Conservation (phyloP, 2,888 invertebrate genomes). For the Podotricha telesiphe region DNA sequence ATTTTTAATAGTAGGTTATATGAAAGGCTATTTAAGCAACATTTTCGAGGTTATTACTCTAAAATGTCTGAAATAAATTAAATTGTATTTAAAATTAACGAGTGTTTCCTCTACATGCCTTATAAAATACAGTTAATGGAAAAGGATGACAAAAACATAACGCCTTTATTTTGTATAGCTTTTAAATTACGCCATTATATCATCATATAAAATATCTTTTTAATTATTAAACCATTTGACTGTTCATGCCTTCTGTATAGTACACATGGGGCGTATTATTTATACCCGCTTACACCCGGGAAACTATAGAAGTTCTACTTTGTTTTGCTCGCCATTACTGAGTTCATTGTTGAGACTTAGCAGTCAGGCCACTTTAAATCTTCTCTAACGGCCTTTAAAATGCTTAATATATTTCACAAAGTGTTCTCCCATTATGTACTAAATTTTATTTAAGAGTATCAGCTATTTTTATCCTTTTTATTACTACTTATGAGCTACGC, state of each 20-base stretch:
- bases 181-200: too few species aligned
- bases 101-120: not conserved
- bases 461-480: slow-evolving; percentile 28
- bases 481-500: slow-evolving; percentile 18
- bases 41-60: too few species aligned
- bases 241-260: not conserved
- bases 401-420: slow-evolving; percentile 67
- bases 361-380: slow-evolving; percentile 73
- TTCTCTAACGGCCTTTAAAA: slow-evolving; percentile 76
- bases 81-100: too few species aligned
- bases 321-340: slow-evolving; percentile 66
- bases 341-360: slow-evolving; percentile 72
- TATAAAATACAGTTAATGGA: not conserved
- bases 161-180: too few species aligned
- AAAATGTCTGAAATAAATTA: too few species aligned
- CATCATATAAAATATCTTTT: not conserved
- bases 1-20: too few species aligned
- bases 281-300: slow-evolving; percentile 41
- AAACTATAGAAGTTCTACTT: slow-evolving; percentile 54
- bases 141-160: too few species aligned
- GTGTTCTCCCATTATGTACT: slow-evolving; percentile 56
- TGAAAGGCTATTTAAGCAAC: too few species aligned
- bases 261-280: slow-evolving; percentile 38
- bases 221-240: slow-evolving; percentile 3
- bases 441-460: slow-evolving; percentile 33